Percentiles rank a stretch among this genome's conserved stretches.
phyloP scores from a whole-genome alignment of 2,888 invertebrate species.

The Dolichomitus sp. region DNA sequence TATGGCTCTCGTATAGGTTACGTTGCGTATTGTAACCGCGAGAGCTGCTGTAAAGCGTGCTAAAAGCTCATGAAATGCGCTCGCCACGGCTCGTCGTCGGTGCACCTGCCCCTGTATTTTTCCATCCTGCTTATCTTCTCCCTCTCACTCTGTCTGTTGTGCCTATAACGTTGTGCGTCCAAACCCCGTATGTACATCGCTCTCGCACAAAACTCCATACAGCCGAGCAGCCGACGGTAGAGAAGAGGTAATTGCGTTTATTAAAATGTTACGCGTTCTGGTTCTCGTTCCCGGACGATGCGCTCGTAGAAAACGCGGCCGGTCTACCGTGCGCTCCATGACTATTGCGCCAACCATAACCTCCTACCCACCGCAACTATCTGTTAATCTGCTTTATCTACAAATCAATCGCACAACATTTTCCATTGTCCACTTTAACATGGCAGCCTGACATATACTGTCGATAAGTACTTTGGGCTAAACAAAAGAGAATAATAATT shows the following conservation, averaged over 20 bases:
- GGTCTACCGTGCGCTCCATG: slow-evolving; percentile 44
- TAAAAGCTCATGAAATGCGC: slow-evolving; percentile 34
- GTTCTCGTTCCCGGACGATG: slow-evolving; percentile 76
- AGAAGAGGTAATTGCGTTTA: slow-evolving; percentile 83
- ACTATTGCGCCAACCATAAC: not conserved
- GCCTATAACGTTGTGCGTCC: not conserved
- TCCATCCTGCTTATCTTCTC: slow-evolving; percentile 60
- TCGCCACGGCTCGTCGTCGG: slow-evolving; percentile 42
- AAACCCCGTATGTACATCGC: not conserved
- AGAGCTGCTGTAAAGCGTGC: not conserved
- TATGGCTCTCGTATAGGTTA: not conserved
- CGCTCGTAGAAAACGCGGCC: slow-evolving; percentile 72
- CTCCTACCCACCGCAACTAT: not conserved
- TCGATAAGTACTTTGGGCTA: not conserved
- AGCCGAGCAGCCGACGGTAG: slow-evolving; percentile 21
- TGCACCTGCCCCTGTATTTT: slow-evolving; percentile 64
- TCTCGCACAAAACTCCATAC: not conserved
- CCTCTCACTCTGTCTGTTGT: not conserved
- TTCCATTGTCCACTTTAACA: not conserved
- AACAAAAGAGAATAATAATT: not conserved
- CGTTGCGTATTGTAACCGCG: slow-evolving; percentile 4
- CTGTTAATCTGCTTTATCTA: slow-evolving; percentile 2
- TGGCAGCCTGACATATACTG: not conserved
- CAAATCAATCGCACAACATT: not conserved
- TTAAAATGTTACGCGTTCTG: slow-evolving; percentile 86